Conservation (phyloP, 2,113 vertebrate genomes). For the Lagopus muta region DNA sequence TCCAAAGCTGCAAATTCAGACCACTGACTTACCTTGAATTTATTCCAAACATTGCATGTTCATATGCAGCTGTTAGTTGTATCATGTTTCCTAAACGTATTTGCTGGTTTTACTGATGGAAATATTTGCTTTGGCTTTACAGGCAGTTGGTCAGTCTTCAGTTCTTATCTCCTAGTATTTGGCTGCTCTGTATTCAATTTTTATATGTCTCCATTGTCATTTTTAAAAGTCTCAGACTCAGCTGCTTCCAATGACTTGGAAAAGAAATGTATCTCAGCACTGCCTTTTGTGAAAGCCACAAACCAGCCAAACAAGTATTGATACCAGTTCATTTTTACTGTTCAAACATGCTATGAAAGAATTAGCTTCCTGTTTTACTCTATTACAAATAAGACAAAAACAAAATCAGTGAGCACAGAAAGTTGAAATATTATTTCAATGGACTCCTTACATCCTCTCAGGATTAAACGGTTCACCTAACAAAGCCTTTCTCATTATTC, state of each 20-base stretch:
- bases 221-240: neutral
- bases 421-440: neutral
- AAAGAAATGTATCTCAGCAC: neutral
- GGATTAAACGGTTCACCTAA: neutral
- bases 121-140: neutral
- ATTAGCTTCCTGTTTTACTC: neutral
- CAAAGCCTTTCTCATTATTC: neutral
- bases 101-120: neutral
- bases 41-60: neutral
- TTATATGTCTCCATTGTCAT: neutral
- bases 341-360: neutral
- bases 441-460: neutral
- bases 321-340: neutral
- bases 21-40: neutral
- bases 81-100: neutral
- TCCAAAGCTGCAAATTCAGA: neutral
- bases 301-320: neutral
- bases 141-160: neutral
- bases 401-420: neutral
- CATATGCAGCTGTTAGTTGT: neutral
- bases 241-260: neutral
- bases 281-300: neutral
- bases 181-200: rapidly evolving
- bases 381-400: neutral
- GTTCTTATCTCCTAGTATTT: neutral